Base-by-base conservation (phyloP, 2,113 vertebrate species). In the Hypomesus transpacificus region DNA sequence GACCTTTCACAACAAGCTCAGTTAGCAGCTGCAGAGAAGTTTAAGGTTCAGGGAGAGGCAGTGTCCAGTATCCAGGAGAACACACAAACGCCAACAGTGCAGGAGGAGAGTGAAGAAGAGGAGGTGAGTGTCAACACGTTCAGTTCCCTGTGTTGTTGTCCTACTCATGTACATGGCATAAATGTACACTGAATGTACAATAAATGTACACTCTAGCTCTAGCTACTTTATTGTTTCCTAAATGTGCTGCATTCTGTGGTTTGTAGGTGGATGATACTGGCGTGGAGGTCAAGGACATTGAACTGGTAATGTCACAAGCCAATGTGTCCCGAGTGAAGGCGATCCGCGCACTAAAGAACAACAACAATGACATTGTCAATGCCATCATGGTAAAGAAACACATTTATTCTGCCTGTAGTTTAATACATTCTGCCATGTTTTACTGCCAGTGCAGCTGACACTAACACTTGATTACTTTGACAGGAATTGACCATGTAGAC, bases 301-400 rank as follows among this genome's bases (percentile, higher is more conserved):
- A 96, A 83, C 89, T 96, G 85, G 95, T 95, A 82, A 95, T 95
- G 95, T 95, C 95, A 0, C 94, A 96, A 87, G 95, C 94, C 0
- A 95, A 96, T 57, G 94, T 96, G 73, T 96, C 94, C 0, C 90
- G 94, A 72, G 93, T 93, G 0, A 95, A 96, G 90, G 95, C 95
- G 0, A 94, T 96, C 22, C 90, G 94, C 21, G 94, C 95, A 59
- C 91, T 96, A 75, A 95, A 95, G 89, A 96, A 95, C 90, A 96
- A 96, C 89, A 96, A 94, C 80, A 96, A 96, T 1, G 94, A 96
- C 79, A 95, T 96, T 60, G 94, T 96, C 83, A 96, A 95, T 53
- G 95, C 94, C 7, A 96, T 96, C 80, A 96, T 95, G 94, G 94
- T 95, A 82, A 63, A 63, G 28, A 63, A 63, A 16, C 9, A 4